These are phyloP conservation scores for Gasterosteus aculeatus DNA, from an alignment of 2,113 vertebrate species.

Conservation along the genomic window DNA sequence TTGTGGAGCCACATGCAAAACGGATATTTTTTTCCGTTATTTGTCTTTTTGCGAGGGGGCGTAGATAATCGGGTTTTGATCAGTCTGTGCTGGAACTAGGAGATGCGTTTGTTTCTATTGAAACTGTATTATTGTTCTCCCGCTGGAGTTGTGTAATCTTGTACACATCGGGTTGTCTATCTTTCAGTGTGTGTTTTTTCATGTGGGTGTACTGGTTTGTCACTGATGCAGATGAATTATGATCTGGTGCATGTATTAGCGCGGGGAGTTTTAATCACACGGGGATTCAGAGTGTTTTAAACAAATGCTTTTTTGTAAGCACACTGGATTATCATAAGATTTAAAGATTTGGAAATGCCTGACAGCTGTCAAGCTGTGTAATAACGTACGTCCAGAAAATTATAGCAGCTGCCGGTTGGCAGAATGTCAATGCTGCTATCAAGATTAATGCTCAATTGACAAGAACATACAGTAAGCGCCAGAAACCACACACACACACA, in stretches of 20 bases:
- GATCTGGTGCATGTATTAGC: slow-evolving; percentile 63
- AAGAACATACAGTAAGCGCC: slow-evolving; percentile 52
- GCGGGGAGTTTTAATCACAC: slow-evolving; percentile 79
- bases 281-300: slow-evolving; percentile 77
- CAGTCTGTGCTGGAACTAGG: slow-evolving; percentile 42
- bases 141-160: slow-evolving; percentile 70
- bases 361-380: slow-evolving; percentile 79
- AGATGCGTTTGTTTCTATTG: slow-evolving; percentile 63
- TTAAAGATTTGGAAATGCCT: slow-evolving; percentile 81
- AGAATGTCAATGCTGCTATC: slow-evolving; percentile 74
- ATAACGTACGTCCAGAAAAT: slow-evolving; percentile 76
- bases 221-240: slow-evolving; percentile 66
- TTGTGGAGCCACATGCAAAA: slow-evolving; percentile 46
- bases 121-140: slow-evolving; percentile 64
- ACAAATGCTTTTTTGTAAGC: slow-evolving; percentile 79
- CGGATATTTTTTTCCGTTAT: slow-evolving; percentile 44
- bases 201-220: slow-evolving; percentile 30
- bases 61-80: slow-evolving; percentile 45
- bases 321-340: slow-evolving; percentile 80
- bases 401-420: slow-evolving; percentile 70
- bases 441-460: slow-evolving; percentile 77
- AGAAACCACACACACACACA: slow-evolving; percentile 6
- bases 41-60: slow-evolving; percentile 40
- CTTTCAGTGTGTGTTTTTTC: slow-evolving; percentile 12
- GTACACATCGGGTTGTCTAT: slow-evolving; percentile 67